Evolutionary conservation across 1,140 invertebrate genomes (phyloP).

Genomic region (Drosophila lini): DNA sequence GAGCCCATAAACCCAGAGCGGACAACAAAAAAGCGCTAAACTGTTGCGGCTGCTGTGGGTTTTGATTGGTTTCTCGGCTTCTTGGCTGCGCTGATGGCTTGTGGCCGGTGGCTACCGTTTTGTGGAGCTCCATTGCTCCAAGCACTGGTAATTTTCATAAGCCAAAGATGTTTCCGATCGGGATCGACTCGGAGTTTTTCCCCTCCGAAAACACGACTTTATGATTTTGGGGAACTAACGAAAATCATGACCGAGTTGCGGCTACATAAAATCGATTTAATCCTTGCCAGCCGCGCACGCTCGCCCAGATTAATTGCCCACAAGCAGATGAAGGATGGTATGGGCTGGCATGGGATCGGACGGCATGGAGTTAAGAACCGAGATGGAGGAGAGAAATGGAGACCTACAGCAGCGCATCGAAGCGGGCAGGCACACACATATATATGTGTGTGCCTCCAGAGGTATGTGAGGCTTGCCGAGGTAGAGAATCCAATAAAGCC

Average conservation of each 20-base stretch:
- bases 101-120: slow-evolving; percentile 64
- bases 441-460: background rate
- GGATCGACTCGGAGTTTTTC: slow-evolving; percentile 3
- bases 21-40: slow-evolving; percentile 67
- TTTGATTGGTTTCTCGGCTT: slow-evolving; percentile 41
- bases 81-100: slow-evolving; percentile 14
- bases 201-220: slow-evolving; percentile 56
- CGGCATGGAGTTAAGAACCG: slow-evolving; percentile 20
- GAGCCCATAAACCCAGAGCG: slow-evolving; percentile 63
- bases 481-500: slow-evolving; percentile 76
- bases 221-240: slow-evolving; percentile 56
- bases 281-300: slow-evolving; percentile 71
- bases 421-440: slow-evolving; percentile 15
- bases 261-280: slow-evolving; percentile 80
- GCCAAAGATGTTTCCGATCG: slow-evolving; percentile 27
- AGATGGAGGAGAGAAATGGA: slow-evolving; percentile 27
- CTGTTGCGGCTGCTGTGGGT: slow-evolving; percentile 61
- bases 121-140: slow-evolving; percentile 15
- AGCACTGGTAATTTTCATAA: slow-evolving; percentile 74
- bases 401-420: slow-evolving; percentile 77
- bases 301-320: slow-evolving; percentile 75
- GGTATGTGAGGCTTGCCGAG: slow-evolving; percentile 20
- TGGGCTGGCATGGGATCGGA: slow-evolving; percentile 4
- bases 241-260: slow-evolving; percentile 65
- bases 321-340: slow-evolving; percentile 40